Evolutionary conservation across 2,113 vertebrate genomes (phyloP).

Genomic region (Centropus bengalensis): DNA sequence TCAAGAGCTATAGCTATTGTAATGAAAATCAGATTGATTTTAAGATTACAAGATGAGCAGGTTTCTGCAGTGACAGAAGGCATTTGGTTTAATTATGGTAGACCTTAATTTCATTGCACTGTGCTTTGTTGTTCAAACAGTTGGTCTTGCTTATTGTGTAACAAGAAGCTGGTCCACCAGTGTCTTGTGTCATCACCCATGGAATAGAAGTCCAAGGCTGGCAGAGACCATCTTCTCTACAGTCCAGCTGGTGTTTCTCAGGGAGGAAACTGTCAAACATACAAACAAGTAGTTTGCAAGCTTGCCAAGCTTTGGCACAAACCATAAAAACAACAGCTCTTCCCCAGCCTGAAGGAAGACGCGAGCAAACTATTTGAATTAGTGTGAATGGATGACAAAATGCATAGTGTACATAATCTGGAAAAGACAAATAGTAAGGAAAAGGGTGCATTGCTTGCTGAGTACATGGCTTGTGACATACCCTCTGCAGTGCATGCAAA

Average conservation of each 20-base stretch:
- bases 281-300: neutral
- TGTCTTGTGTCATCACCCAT: neutral
- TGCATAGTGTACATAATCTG: neutral
- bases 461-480: neutral
- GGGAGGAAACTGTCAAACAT: conserved; percentile 16
- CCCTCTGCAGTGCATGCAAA: neutral
- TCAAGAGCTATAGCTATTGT: conserved; percentile 30
- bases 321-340: conserved; percentile 1
- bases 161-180: neutral
- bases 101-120: conserved; percentile 18
- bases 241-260: conserved; percentile 35
- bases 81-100: conserved; percentile 30
- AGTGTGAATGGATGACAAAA: neutral
- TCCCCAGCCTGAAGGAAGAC: conserved; percentile 13
- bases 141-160: neutral
- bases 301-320: conserved; percentile 43
- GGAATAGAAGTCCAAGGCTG: neutral
- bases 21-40: conserved; percentile 61
- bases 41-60: conserved; percentile 4
- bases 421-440: neutral
- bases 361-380: neutral
- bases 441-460: neutral
- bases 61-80: conserved; percentile 32
- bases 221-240: conserved; percentile 7
- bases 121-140: neutral